A percentile compares a stretch with the other conserved stretches of the same genome.
phyloP scores from a whole-genome alignment of 2,113 vertebrate genomes.

The Sinocyclocheilus maitianheensis region DNA sequence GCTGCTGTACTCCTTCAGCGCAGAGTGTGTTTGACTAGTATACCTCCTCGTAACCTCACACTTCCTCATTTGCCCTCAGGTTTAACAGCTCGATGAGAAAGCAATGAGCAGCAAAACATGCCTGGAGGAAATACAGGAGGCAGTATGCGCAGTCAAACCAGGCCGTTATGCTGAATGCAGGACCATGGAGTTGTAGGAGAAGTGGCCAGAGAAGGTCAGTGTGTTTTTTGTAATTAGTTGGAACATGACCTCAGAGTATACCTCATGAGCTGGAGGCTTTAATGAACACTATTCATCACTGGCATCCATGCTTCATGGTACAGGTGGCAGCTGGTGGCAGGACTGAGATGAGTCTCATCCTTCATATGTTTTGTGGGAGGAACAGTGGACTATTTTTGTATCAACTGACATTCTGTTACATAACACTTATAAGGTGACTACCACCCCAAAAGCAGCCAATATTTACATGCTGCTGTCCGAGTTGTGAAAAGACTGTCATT shows the following conservation, averaged over 20 bases:
- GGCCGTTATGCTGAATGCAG: neutral
- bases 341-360: slow-evolving; percentile 36
- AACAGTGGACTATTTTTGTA: slow-evolving; percentile 54
- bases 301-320: neutral
- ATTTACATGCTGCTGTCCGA: slow-evolving; percentile 29
- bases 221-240: slow-evolving; percentile 45
- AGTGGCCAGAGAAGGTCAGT: slow-evolving; percentile 36
- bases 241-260: slow-evolving; percentile 40
- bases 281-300: slow-evolving; percentile 49
- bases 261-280: slow-evolving; percentile 23
- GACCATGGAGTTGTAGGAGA: slow-evolving; percentile 10
- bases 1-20: neutral
- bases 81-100: neutral
- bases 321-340: slow-evolving; percentile 33
- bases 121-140: neutral
- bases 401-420: slow-evolving; percentile 50
- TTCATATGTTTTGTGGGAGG: slow-evolving; percentile 53
- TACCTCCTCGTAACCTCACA: slow-evolving; percentile 7
- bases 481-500: slow-evolving; percentile 15
- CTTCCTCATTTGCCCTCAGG: neutral
- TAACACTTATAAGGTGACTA: slow-evolving; percentile 49
- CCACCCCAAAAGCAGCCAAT: slow-evolving; percentile 30
- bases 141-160: neutral
- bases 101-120: slow-evolving; percentile 20
- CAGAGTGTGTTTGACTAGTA: slow-evolving; percentile 8